Conservation (phyloP, 1,140 invertebrate species). For the Rhysida immarginata region DNA sequence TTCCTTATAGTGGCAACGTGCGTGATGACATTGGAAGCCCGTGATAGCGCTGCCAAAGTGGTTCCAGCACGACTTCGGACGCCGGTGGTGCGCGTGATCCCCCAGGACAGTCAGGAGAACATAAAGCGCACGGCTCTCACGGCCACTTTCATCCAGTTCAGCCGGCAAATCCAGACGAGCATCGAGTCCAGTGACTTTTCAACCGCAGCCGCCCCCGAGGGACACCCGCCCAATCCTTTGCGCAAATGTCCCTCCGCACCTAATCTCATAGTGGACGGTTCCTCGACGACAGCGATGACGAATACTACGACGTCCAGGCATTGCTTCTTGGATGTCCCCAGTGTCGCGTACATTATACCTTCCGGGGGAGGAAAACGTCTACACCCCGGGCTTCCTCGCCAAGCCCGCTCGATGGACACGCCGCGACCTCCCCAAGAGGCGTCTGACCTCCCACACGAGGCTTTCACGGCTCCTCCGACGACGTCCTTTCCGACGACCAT, state of each 20-base stretch:
- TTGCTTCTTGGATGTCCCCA: background rate
- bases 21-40: slow-evolving; percentile 85
- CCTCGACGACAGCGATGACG: background rate
- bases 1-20: slow-evolving; percentile 84
- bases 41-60: slow-evolving; percentile 72
- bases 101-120: slow-evolving; percentile 38
- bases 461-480: no score
- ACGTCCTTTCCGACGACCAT: background rate
- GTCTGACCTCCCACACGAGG: no score
- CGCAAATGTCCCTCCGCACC: slow-evolving; percentile 41
- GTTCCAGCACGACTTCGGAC: slow-evolving; percentile 49
- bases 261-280: slow-evolving; percentile 22
- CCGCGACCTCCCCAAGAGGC: background rate
- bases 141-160: slow-evolving; percentile 51
- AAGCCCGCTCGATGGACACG: slow-evolving; percentile 1
- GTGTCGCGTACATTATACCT: background rate
- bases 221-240: no score
- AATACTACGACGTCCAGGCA: background rate
- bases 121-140: slow-evolving; percentile 41
- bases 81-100: slow-evolving; percentile 33
- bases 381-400: background rate
- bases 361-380: background rate
- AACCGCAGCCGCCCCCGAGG: no score
- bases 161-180: slow-evolving; percentile 38
- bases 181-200: slow-evolving; percentile 19